Conservation (phyloP, 2,797 vertebrate genomes). For the Poliocrania exsul region DNA sequence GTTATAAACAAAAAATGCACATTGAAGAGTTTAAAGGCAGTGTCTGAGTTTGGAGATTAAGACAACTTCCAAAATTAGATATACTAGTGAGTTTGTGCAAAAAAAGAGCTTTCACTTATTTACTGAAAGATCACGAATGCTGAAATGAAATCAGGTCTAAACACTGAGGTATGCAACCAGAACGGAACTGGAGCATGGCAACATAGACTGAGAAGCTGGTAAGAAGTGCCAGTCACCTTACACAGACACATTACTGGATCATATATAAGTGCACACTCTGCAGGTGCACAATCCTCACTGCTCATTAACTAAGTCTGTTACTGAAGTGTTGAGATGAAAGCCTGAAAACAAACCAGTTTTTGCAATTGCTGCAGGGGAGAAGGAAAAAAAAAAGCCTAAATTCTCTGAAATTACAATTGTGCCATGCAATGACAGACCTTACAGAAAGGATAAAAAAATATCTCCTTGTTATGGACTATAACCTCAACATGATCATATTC, state of each 20-base stretch:
- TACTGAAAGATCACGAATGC: not conserved
- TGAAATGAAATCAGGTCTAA: not conserved
- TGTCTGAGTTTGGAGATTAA: not conserved
- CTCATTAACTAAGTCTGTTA: not conserved
- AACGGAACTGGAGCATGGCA: not conserved
- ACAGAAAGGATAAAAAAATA: not conserved
- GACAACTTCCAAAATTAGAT: not conserved
- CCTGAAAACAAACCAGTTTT: not conserved
- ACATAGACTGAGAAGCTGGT: not conserved
- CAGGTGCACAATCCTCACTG: not conserved
- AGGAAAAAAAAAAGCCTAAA: fast-evolving
- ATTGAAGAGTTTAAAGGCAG: not conserved
- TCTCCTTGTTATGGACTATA: not conserved
- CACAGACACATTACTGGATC: not conserved
- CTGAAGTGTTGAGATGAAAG: not conserved
- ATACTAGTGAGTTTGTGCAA: not conserved
- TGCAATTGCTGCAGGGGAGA: not conserved
- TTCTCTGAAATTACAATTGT: not conserved
- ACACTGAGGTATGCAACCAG: not conserved
- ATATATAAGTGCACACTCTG: not conserved
- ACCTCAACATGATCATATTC: not conserved
- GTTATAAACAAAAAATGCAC: not conserved
- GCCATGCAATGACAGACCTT: not conserved
- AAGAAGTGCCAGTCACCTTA: not conserved
- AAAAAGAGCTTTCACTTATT: not conserved